Percentiles rank a stretch among this genome's conserved stretches.
Conservation (phyloP, 2,113 vertebrate species). For the Petrocephalus microphthalmus region DNA sequence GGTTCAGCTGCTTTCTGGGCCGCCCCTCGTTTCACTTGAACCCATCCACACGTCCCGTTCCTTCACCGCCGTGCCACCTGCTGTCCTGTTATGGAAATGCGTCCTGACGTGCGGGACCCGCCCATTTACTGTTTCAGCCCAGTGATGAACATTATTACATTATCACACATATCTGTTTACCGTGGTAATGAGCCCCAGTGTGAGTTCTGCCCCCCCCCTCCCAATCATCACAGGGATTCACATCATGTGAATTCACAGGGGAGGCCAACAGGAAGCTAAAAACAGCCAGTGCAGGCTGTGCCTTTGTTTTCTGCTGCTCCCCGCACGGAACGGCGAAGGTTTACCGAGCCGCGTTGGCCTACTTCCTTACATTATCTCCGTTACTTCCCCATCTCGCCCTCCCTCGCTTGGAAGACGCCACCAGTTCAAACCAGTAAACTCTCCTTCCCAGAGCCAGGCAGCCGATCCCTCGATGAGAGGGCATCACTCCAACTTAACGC, state of each 20-base stretch:
- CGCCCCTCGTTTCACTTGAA: not conserved
- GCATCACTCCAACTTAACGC: not conserved
- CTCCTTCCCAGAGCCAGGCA: not conserved
- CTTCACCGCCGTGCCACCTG: not conserved
- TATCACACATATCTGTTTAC: conserved; percentile 49
- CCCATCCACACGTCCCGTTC: not conserved
- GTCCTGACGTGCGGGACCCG: conserved; percentile 30
- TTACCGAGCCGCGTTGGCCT: conserved; percentile 11
- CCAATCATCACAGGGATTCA: conserved; percentile 42
- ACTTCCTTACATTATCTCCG: conserved; percentile 9
- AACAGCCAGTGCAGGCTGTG: not conserved
- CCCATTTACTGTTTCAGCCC: conserved; percentile 18
- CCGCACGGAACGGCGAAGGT: not conserved
- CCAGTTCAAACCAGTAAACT: not conserved
- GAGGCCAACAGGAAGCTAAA: conserved; percentile 5
- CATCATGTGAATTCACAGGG: conserved; percentile 50
- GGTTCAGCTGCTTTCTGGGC: not conserved
- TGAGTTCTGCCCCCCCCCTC: conserved; percentile 45
- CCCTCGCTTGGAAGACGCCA: not conserved
- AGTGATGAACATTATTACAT: conserved; percentile 36
- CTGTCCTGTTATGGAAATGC: not conserved
- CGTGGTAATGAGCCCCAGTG: conserved; percentile 61
- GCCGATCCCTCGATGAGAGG: not conserved
- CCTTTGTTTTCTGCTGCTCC: not conserved
- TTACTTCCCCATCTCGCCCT: not conserved